phyloP scores from a whole-genome alignment of 2,888 invertebrate genomes.

The Monopis laevigella region DNA sequence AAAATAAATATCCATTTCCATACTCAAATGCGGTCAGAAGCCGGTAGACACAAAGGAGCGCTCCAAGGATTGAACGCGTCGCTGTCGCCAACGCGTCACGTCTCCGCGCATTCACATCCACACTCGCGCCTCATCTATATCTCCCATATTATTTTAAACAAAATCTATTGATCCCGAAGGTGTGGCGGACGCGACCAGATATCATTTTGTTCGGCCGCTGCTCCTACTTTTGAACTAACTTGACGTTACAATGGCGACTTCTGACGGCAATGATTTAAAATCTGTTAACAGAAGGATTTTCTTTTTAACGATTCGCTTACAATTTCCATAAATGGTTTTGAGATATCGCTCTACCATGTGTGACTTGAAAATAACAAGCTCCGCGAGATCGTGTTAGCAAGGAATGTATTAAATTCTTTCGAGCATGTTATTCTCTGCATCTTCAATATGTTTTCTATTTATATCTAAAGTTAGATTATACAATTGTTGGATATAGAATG shows the following conservation, averaged over 20 bases:
- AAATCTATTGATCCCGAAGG: constrained; percentile 64
- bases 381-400: constrained; percentile 9
- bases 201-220: constrained; percentile 64
- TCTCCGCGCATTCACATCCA: constrained; percentile 22
- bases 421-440: too few species aligned
- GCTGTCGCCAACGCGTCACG: constrained; percentile 22
- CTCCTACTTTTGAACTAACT: constrained; percentile 64
- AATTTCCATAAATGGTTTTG: constrained; percentile 64
- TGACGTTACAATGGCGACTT: constrained; percentile 61
- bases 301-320: constrained; percentile 67
- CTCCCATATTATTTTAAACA: constrained; percentile 65
- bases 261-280: constrained; percentile 68
- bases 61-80: constrained; percentile 26
- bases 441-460: too few species aligned
- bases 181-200: constrained; percentile 56
- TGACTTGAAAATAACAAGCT: constrained; percentile 12
- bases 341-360: constrained; percentile 35
- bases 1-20: constrained; percentile 64
- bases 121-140: constrained; percentile 54
- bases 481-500: too few species aligned
- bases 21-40: constrained; percentile 46
- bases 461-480: too few species aligned
- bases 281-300: constrained; percentile 66
- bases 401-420: constrained; percentile 8
- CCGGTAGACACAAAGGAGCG: constrained; percentile 30